A percentile compares a stretch with the other conserved stretches of the same genome.
phyloP scores from a whole-genome alignment of 2,888 invertebrate genomes.

The Cheilosia impressa region DNA sequence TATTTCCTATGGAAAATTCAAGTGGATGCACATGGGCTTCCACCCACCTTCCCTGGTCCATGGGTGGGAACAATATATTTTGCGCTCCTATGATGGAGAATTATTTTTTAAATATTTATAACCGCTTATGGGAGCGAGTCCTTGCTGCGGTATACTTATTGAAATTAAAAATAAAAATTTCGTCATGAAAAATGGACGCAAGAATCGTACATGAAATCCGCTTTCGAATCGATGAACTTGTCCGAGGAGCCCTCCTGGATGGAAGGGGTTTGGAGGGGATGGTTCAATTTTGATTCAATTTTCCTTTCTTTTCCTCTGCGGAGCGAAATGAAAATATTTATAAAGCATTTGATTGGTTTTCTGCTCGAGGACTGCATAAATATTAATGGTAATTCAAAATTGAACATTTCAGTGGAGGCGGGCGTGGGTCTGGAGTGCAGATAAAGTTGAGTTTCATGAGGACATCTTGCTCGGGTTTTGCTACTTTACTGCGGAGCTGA shows the following conservation, averaged over 20 bases:
- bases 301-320: constrained; percentile 27
- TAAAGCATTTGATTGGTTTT: constrained; percentile 72
- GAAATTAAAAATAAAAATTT: constrained; percentile 74
- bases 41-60: not conserved
- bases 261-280: not conserved
- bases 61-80: not conserved
- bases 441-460: not conserved
- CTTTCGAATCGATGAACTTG: constrained; percentile 59
- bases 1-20: constrained; percentile 52
- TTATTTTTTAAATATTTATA: constrained; percentile 75
- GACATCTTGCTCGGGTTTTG: not conserved
- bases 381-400: constrained; percentile 68
- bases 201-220: constrained; percentile 60
- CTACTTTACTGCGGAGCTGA: no score
- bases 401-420: constrained; percentile 16
- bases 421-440: not conserved
- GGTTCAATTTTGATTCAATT: constrained; percentile 47
- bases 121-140: constrained; percentile 28
- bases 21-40: constrained; percentile 57
- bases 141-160: constrained; percentile 57
- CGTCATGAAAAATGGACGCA: constrained; percentile 65
- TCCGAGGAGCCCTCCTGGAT: not conserved
- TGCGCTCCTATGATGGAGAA: constrained; percentile 68
- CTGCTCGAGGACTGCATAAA: constrained; percentile 50
- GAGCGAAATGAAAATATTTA: constrained; percentile 69